phyloP scores from a whole-genome alignment of 1,140 invertebrate species.

The Monomorium pharaonis region DNA sequence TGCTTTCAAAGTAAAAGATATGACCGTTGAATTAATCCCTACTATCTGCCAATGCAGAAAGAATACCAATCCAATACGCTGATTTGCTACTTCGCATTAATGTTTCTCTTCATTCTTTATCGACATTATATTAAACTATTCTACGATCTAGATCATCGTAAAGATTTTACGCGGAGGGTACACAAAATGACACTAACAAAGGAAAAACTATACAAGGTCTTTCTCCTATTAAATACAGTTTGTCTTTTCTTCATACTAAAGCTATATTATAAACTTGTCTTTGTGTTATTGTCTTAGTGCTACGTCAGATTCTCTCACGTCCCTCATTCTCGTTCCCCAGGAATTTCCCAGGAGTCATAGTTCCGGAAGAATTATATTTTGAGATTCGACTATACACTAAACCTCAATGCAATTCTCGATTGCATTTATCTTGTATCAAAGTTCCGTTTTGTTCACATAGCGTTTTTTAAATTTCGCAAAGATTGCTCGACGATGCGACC shows the following conservation, averaged over 20 bases:
- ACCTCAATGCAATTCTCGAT: background rate
- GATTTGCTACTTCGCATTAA: background rate
- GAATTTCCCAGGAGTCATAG: background rate
- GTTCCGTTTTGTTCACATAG: background rate
- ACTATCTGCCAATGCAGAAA: background rate
- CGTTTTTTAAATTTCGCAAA: background rate
- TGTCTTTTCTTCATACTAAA: conserved; percentile 80
- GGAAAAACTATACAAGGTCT: conserved; percentile 64
- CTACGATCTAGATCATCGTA: conserved; percentile 49
- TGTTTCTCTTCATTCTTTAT: background rate
- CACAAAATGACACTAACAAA: conserved; percentile 60
- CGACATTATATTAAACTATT: conserved; percentile 53
- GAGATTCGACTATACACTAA: conserved; percentile 33
- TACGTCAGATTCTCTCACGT: conserved; percentile 40
- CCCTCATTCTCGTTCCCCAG: background rate
- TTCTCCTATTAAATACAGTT: conserved; percentile 79
- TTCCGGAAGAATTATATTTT: background rate
- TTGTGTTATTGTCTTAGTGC: conserved; percentile 68
- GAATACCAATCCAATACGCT: background rate
- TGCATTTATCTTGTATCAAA: background rate
- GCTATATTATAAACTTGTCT: conserved; percentile 72
- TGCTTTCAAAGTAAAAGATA: background rate
- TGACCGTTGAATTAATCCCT: background rate
- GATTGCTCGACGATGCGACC: conserved; percentile 1
- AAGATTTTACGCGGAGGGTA: conserved; percentile 66